Evolutionary conservation across 2,797 vertebrate genomes (phyloP), one percentile per base, ranked within the genome.

Genomic region (Chaetodon trifasciatus): DNA sequence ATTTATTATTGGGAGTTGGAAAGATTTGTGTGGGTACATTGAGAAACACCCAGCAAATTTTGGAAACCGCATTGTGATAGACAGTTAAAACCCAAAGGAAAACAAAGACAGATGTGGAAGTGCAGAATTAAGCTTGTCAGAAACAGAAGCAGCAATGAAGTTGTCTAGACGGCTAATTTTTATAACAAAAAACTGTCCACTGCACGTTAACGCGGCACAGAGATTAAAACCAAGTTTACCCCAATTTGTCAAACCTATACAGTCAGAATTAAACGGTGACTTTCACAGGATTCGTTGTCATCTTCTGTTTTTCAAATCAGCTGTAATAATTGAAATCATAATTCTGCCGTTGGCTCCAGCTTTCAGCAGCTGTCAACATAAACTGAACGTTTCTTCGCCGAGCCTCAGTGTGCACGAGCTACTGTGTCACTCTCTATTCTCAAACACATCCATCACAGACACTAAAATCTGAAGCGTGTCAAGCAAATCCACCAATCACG

Each of bases 31-130:
- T 85, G 84, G 83, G 80, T 80, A 86, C 67, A 87, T 72, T 76
- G 85, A 84, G 85, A 88, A 94, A 91, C 90, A 94, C 84, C 84
- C 91, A 87, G 83, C 71, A 83, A 90, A 91, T 86, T 80, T 82
- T 88, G 71, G 73, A 89, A 91, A 90, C 92, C 91, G 12, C 92
- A 86, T 61, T 77, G 74, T 94, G 91, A 94, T 86, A 89, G 89
- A 94, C 93, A 92, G 81, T 93, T 87, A 79, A 93, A 94, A 88
- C 84, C 84, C 86, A 40, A 24, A 86, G 86, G 79, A 92, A 95
- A 95, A 95, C 88, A 90, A 90, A 94, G 93, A 93, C 94, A 93
- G 91, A 95, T 94, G 94, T 94, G 83, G 79, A 92, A 88, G 85
- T 91, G 79, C 65, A 92, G 90, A 91, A 87, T 90, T 91, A 91